Evolutionary conservation across 2,113 vertebrate species (phyloP).

Genomic region (Xiphias gladius): DNA sequence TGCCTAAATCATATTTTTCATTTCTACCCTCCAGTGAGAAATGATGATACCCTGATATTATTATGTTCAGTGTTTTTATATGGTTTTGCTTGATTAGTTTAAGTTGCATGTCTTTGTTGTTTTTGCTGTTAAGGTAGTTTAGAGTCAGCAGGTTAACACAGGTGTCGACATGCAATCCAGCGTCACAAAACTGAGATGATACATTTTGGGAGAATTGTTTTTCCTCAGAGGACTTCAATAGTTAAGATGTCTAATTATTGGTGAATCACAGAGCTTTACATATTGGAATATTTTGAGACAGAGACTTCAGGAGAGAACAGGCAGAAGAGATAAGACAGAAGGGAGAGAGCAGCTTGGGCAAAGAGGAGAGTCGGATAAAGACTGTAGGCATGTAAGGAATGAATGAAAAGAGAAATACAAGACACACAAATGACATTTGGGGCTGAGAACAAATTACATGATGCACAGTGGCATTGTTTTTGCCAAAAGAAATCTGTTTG

Average conservation of each 20-base stretch:
- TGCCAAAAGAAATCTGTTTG: neutral
- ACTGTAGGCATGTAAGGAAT: slow-evolving; percentile 3
- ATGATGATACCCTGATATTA: too few species aligned
- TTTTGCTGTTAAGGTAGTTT: neutral
- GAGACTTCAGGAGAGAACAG: neutral
- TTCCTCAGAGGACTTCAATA: neutral
- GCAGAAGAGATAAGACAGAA: neutral
- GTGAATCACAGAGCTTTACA: slow-evolving; percentile 1
- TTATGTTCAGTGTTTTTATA: too few species aligned
- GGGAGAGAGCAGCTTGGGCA: neutral
- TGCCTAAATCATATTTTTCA: too few species aligned
- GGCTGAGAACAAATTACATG: neutral
- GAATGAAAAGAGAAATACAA: slow-evolving; percentile 14
- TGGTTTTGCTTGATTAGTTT: neutral
- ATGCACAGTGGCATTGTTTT: slow-evolving; percentile 8
- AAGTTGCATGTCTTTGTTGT: neutral
- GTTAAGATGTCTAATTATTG: neutral
- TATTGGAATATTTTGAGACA: neutral
- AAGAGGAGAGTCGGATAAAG: neutral
- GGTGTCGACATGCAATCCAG: too few species aligned
- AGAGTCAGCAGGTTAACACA: too few species aligned
- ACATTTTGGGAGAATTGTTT: neutral
- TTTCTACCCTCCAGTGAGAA: too few species aligned
- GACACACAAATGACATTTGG: slow-evolving; percentile 10
- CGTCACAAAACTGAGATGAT: too few species aligned